phyloP scores from a whole-genome alignment of 2,113 vertebrate genomes.

The Harpagus bidentatus region DNA sequence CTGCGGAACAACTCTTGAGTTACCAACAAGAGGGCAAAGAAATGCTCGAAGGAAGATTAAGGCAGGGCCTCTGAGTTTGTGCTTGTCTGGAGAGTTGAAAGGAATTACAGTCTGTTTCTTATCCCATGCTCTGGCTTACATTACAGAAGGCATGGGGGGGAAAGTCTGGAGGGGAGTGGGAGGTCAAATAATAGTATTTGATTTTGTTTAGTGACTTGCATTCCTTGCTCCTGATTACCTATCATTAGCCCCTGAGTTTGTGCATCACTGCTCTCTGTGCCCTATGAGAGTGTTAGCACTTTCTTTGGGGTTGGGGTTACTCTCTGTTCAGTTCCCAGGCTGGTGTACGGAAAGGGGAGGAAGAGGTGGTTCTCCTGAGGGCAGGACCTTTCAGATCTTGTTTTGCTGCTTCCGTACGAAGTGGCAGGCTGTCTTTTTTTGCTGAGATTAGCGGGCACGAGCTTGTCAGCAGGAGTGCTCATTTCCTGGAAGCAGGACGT shows the following conservation, averaged over 20 bases:
- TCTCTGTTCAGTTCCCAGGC: background rate
- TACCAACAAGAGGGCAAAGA: background rate
- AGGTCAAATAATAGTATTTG: background rate
- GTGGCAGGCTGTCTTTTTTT: conserved; percentile 26
- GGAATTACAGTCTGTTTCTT: background rate
- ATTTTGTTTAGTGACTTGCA: background rate
- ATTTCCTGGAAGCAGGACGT: background rate
- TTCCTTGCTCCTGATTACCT: background rate
- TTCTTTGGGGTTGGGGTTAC: background rate
- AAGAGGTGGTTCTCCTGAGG: background rate
- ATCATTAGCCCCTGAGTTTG: background rate
- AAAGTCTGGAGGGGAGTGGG: background rate
- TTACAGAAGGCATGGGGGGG: background rate
- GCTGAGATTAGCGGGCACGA: background rate
- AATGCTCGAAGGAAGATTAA: background rate
- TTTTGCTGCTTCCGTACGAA: background rate
- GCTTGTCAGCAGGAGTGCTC: background rate
- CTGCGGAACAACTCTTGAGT: background rate
- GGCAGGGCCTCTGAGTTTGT: background rate
- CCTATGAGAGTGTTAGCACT: background rate
- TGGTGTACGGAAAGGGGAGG: background rate
- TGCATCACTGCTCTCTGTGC: accelerated
- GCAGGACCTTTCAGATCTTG: conserved; percentile 41
- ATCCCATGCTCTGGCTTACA: accelerated
- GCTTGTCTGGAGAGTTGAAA: background rate